Percentiles rank a stretch among this genome's conserved stretches.
phyloP scores from a whole-genome alignment of 2,888 invertebrate genomes.

The Liposcelis brunnea region DNA sequence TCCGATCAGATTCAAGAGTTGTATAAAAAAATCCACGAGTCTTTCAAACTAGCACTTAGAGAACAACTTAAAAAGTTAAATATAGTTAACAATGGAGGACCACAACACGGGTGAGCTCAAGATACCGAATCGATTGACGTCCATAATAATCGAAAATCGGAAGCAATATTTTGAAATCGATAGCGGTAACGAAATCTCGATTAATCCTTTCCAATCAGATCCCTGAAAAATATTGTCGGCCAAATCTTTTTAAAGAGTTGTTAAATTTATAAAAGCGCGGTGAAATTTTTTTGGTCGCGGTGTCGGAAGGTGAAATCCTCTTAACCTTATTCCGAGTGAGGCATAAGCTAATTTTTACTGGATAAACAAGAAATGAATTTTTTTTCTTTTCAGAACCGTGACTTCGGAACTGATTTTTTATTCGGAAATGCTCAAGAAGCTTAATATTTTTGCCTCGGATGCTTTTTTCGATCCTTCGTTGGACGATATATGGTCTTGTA shows the following conservation, averaged over 20 bases:
- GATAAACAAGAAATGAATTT: no score
- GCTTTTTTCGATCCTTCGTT: conserved; percentile 58
- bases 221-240: background rate
- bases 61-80: conserved; percentile 72
- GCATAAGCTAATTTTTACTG: no score
- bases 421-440: conserved; percentile 64
- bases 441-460: conserved; percentile 56
- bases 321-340: no score
- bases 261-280: no score
- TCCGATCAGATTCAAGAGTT: conserved; percentile 34
- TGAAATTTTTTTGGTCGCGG: no score
- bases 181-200: no score
- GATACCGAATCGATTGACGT: conserved; percentile 1
- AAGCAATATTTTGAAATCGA: no score
- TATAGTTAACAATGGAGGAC: conserved; percentile 89
- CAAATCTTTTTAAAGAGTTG: background rate
- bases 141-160: no score
- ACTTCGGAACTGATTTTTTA: conserved; percentile 84
- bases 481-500: conserved; percentile 55
- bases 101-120: conserved; percentile 63
- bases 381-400: conserved; percentile 38
- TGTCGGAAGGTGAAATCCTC: no score
- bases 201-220: no score
- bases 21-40: conserved; percentile 61
- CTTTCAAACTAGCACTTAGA: conserved; percentile 72